Evolutionary conservation across 2,888 invertebrate species (phyloP).

Genomic region (Nomada hirtipes): DNA sequence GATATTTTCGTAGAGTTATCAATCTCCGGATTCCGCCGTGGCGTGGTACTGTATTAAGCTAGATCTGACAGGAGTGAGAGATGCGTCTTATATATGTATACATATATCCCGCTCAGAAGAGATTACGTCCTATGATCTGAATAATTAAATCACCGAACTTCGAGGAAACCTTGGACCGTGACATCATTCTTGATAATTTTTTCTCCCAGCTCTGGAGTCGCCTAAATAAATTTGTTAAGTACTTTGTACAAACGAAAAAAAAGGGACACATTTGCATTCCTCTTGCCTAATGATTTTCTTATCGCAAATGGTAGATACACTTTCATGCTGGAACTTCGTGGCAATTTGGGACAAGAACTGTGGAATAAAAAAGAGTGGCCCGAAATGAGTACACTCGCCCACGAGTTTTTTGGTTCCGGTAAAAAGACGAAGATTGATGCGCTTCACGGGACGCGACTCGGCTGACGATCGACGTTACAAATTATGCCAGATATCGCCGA

Average conservation of each 20-base stretch:
- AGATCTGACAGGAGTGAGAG: no score
- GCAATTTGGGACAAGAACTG: slow-evolving; percentile 1
- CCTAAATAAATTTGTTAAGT: background rate
- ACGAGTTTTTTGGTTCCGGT: slow-evolving; percentile 31
- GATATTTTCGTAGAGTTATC: background rate
- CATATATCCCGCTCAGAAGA: no score
- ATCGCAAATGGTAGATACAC: slow-evolving; percentile 7
- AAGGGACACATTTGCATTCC: background rate
- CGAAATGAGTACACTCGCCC: slow-evolving; percentile 8
- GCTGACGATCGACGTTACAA: slow-evolving; percentile 65
- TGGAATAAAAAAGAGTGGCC: background rate
- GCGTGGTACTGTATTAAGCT: background rate
- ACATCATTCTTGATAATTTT: no score
- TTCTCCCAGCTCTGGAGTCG: no score
- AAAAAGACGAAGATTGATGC: slow-evolving; percentile 56
- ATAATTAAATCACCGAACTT: no score
- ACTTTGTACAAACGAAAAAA: background rate
- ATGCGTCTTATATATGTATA: no score
- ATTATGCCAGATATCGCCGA: slow-evolving; percentile 55
- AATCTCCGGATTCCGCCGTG: background rate
- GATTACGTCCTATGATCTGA: no score
- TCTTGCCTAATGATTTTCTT: slow-evolving; percentile 1
- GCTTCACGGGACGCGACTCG: slow-evolving; percentile 3
- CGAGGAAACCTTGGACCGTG: no score
- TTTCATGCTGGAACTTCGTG: background rate